phyloP scores from a whole-genome alignment of 2,797 vertebrate genomes.

The Rhynchotus rufescens region DNA sequence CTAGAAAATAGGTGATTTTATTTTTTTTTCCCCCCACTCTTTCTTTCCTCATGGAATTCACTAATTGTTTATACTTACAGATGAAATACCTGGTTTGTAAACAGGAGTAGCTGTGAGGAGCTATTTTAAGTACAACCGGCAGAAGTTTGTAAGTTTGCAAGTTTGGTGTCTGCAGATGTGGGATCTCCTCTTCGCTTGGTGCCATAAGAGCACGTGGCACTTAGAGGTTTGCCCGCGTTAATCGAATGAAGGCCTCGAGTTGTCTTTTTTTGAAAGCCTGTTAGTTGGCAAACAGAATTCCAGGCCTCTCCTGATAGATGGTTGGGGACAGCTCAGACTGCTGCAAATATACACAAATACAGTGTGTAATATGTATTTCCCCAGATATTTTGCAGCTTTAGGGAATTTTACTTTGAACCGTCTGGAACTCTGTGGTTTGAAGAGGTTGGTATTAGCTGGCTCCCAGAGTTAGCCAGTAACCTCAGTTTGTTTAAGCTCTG shows the following conservation, averaged over 20 bases:
- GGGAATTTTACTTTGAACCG: neutral
- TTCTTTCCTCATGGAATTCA: neutral
- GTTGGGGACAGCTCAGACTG: neutral
- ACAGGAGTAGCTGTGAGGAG: neutral
- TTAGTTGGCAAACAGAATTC: slow-evolving; percentile 42
- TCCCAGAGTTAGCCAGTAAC: neutral
- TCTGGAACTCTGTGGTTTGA: neutral
- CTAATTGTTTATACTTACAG: neutral
- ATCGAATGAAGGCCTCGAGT: neutral
- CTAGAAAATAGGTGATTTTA: neutral
- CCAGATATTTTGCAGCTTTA: neutral
- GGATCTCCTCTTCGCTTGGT: neutral
- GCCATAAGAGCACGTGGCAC: neutral
- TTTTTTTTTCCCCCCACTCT: neutral
- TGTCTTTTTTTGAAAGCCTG: slow-evolving; percentile 19
- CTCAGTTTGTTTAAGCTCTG: neutral
- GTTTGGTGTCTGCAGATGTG: neutral
- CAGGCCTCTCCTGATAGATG: neutral
- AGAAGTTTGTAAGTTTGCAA: neutral
- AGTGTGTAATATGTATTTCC: neutral
- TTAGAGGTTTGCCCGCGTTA: neutral
- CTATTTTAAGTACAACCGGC: neutral
- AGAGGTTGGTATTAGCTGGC: neutral
- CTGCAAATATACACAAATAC: neutral
- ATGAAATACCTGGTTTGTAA: neutral